Conservation (phyloP, 2,797 vertebrate genomes). For the Pteronotus mesoamericanus region DNA sequence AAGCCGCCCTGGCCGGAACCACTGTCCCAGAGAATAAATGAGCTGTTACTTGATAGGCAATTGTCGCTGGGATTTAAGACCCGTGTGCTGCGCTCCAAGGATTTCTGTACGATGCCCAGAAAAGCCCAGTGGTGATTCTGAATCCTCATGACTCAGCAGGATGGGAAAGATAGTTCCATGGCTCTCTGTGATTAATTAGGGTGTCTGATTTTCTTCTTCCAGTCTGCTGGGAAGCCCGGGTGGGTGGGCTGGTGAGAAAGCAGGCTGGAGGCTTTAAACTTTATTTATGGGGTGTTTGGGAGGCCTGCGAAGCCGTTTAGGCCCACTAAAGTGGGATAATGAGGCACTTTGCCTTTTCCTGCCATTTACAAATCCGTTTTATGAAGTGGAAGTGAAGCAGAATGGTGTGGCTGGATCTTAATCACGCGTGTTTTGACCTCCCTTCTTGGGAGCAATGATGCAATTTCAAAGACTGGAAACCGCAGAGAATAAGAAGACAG, state of each 20-base stretch:
- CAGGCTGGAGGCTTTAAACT: background rate
- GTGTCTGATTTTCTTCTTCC: background rate
- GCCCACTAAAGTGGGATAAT: background rate
- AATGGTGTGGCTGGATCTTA: conserved; percentile 1
- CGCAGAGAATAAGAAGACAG: background rate
- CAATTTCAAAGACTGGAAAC: background rate
- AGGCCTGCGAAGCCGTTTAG: background rate
- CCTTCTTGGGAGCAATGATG: background rate
- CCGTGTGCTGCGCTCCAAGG: background rate
- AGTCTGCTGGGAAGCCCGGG: background rate
- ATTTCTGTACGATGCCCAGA: background rate
- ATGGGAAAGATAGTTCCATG: background rate
- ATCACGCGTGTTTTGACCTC: background rate
- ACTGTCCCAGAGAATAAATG: background rate
- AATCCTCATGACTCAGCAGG: background rate
- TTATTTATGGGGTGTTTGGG: conserved; percentile 29
- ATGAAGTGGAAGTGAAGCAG: background rate
- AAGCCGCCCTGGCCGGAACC: background rate
- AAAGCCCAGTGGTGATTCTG: background rate
- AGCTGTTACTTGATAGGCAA: background rate
- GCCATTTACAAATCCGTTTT: conserved; percentile 21
- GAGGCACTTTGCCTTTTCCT: background rate
- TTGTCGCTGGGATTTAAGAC: background rate
- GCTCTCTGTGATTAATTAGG: background rate
- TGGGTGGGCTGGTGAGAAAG: background rate